Base-by-base conservation (phyloP, 2,113 vertebrate species). In the Gnathonemus echidnorhynchus region DNA sequence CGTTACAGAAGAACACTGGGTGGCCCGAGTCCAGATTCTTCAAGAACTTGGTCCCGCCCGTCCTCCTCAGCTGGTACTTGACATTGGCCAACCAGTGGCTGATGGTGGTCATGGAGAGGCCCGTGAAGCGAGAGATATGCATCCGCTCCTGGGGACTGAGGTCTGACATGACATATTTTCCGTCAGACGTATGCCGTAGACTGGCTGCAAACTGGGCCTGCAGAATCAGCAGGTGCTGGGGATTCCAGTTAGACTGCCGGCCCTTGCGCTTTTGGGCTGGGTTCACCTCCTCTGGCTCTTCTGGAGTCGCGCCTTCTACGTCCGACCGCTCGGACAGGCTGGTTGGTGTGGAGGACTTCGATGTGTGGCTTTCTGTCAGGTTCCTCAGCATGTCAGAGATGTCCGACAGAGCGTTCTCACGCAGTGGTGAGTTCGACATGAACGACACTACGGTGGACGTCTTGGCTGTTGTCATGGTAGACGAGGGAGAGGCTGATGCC, bases 41-140 rank as follows among this genome's bases (percentile, higher is more conserved):
- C 94, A 99, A 96, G 95, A 99, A 99, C 96, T 99, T 99, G 92
- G 98, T 99, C 93, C 98, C 98, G 91, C 98, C 98, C 92, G 98
- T 99, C 97, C 98, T 97, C 95, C 98, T 97, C 85, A 99, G 96
- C 97, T 99, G 98, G 96, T 99, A 99, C 94, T 99, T 99, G 93
- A 99, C 98, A 90, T 99, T 99, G 93, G 98, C 98, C 93, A 99
- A 94, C 98, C 98, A 99, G 95, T 99, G 98, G 95, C 98, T 99
- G 95, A 99, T 99, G 74, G 98, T 99, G 91, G 98, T 99, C 98
- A 99, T 99, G 1, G 98, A 99, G 86, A 99, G 97, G 88, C 98
- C 98, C 0, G 98, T 99, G 95, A 99, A 99, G 91, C 98, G 96
- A 24, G 98, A 99, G 95, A 99, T 98, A 94, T 99, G 98, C 98